Evolutionary conservation across 2,888 invertebrate genomes (phyloP), one percentile per base, ranked within the genome.

Genomic region (Papilio protenor): DNA sequence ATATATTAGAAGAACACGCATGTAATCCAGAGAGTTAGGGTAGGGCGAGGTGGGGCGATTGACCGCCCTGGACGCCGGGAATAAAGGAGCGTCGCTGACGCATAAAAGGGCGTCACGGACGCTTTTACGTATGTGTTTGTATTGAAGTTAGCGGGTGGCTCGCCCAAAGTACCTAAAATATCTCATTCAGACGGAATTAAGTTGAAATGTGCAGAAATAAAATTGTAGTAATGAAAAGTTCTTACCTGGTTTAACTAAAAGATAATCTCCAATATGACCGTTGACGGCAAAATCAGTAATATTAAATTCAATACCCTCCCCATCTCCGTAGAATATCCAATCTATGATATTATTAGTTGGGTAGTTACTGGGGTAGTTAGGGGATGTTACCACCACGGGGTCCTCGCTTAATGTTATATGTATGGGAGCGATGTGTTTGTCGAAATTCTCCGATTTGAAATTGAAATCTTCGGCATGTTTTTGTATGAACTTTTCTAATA

Each of bases 231-330:
- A 21, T 21, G 3, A 57, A 71, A 33, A 12, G 4, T 18, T 49
- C 57, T 84, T 85, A 94, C 95, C 95, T 85, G 95, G 95, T 85
- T 90, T 93, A 0, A 95, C 84, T 21, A 94, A 82, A 11, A 95
- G 84, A 77, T 92, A 95, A 79, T 95, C 92, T 3, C 90, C 91
- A 0, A 86, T 14, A 16, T 84, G 85, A 1, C 94, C 91, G 66
- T 91, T 92, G 2, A 95, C 82, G 16, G 84, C 83, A 16, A 94
- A 89, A 49, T 90, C 88, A 0, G 92, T 93, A 1, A 95, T 83
- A 73, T 93, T 94, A 49, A 95, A 78, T 80, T 95, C 95, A 6
- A 95, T 91, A 1, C 95, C 95, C 18, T 82, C 81, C 1, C 94
- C 94, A 2, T 90, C 87, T 0, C 93, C 94, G 40, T 89, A 87